A percentile compares a stretch with the other conserved stretches of the same genome.
Evolutionary conservation across 2,113 vertebrate genomes (phyloP).

Genomic region (Pachyramphus minor): DNA sequence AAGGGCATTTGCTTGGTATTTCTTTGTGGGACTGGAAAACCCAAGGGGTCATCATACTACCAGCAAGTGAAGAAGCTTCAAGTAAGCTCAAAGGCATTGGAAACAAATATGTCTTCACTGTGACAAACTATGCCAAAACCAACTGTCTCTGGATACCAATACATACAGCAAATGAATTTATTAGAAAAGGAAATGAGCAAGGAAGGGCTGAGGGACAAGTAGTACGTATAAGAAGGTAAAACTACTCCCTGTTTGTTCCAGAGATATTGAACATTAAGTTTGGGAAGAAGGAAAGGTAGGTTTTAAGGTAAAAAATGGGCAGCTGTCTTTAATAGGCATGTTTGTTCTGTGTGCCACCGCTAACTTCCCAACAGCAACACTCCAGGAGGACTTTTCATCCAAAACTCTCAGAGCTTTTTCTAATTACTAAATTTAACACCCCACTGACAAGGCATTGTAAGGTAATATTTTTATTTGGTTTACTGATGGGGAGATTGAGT

Average conservation of each 20-base stretch:
- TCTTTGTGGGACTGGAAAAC: conserved; percentile 2
- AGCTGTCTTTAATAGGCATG: background rate
- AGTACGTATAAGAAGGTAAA: background rate
- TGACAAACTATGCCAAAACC: background rate
- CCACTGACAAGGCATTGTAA: background rate
- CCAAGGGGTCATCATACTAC: background rate
- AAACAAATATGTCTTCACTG: conserved; percentile 9
- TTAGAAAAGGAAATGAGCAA: background rate
- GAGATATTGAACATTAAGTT: background rate
- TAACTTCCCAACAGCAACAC: background rate
- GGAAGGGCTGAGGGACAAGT: background rate
- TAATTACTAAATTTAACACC: conserved; percentile 30
- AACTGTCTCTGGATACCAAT: background rate
- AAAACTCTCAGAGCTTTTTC: background rate
- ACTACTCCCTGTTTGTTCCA: background rate
- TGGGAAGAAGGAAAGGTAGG: background rate
- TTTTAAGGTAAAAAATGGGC: background rate
- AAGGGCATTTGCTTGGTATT: background rate
- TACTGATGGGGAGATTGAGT: background rate
- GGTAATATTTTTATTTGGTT: background rate
- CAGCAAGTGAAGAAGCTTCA: background rate
- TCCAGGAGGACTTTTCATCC: background rate
- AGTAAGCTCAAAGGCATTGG: background rate
- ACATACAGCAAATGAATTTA: background rate
- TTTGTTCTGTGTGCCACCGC: background rate